Evolutionary conservation across 2,113 vertebrate species (phyloP).

Genomic region (Anoplopoma fimbria): DNA sequence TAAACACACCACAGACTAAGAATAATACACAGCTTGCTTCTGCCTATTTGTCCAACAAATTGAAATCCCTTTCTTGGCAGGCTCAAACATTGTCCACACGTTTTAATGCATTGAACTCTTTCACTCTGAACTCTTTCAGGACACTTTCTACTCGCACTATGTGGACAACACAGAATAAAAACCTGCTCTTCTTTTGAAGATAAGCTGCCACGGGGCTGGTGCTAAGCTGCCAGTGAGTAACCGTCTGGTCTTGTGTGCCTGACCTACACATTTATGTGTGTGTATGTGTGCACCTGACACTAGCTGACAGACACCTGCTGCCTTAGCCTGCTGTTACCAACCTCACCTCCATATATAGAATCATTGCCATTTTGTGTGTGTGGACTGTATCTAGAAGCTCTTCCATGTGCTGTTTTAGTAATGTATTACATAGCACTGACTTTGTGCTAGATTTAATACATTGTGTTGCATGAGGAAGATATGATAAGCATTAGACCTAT

Average conservation of each 20-base stretch:
- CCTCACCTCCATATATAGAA: not conserved
- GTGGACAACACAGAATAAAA: conserved; percentile 83
- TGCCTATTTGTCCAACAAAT: conserved; percentile 14
- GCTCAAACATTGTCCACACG: not conserved
- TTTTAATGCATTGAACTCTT: conserved; percentile 9
- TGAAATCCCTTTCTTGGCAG: conserved; percentile 21
- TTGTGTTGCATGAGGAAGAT: not conserved
- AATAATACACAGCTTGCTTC: not conserved
- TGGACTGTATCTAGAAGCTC: not conserved
- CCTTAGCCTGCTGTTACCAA: conserved; percentile 13
- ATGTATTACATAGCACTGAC: not conserved
- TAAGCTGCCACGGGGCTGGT: conserved; percentile 84
- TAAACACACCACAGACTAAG: not conserved
- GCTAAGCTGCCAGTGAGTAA: conserved; percentile 83
- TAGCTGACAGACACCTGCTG: conserved; percentile 43
- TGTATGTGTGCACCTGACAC: not conserved
- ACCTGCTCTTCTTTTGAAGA: conserved; percentile 85
- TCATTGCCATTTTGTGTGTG: not conserved
- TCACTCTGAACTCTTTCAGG: conserved; percentile 67
- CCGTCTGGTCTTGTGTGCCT: conserved; percentile 46
- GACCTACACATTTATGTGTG: conserved; percentile 21
- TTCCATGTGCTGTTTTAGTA: not conserved
- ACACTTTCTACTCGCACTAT: conserved; percentile 84
- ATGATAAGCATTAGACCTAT: not conserved
- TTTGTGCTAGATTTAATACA: not conserved